Percentiles rank a stretch among this genome's conserved stretches.
Evolutionary conservation across 2,113 vertebrate species (phyloP).

Genomic region (Condylura cristata): DNA sequence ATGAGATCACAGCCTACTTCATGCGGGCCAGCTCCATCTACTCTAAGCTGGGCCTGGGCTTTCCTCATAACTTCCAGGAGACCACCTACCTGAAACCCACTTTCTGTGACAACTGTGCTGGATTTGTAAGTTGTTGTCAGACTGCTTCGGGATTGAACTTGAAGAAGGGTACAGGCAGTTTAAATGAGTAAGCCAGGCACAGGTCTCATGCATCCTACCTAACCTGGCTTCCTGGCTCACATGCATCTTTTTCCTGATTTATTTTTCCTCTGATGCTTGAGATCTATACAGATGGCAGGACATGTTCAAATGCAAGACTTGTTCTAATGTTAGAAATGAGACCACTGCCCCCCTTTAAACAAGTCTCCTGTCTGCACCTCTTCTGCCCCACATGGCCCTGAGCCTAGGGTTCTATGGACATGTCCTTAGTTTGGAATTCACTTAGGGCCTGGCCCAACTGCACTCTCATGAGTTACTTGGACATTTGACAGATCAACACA

Average conservation of each 20-base stretch:
- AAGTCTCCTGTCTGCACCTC: neutral
- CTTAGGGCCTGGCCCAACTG: neutral
- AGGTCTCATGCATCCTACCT: neutral
- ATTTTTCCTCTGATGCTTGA: neutral
- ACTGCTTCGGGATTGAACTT: neutral
- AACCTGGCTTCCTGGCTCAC: neutral
- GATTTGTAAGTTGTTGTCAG: slow-evolving; percentile 91
- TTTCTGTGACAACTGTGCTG: slow-evolving; percentile 98
- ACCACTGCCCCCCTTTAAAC: neutral
- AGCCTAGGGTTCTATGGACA: neutral
- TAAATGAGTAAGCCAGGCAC: neutral
- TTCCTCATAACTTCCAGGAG: slow-evolving; percentile 97
- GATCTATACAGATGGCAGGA: neutral
- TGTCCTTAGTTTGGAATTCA: neutral
- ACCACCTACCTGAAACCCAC: slow-evolving; percentile 97
- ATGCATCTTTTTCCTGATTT: neutral
- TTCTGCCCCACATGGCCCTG: neutral
- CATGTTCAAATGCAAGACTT: neutral
- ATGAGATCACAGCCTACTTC: slow-evolving; percentile 97
- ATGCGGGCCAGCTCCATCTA: slow-evolving; percentile 97
- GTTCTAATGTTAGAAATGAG: neutral
- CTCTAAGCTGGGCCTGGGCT: slow-evolving; percentile 96
- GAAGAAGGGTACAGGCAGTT: accelerated
- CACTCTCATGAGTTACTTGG: neutral
- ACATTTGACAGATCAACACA: neutral